Conservation (phyloP, 2,797 vertebrate genomes). For the Chrosomus eos region DNA sequence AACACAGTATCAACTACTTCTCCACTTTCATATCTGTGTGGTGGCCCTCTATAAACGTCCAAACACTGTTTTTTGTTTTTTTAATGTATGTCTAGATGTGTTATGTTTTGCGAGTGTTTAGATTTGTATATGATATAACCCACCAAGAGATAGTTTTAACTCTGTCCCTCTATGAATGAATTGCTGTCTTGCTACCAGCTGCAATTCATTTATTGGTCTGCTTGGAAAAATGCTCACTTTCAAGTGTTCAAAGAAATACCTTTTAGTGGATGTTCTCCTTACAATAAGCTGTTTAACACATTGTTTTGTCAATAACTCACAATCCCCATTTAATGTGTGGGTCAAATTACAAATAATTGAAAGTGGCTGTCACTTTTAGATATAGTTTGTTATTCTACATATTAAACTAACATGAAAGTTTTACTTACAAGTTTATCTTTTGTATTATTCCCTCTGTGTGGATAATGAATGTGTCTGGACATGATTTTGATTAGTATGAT, state of each 20-base stretch:
- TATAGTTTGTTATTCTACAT: slow-evolving; percentile 34
- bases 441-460: slow-evolving; percentile 15
- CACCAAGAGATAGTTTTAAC: background rate
- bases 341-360: background rate
- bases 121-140: slow-evolving; percentile 5
- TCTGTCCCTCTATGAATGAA: slow-evolving; percentile 11
- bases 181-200: slow-evolving; percentile 3
- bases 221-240: slow-evolving; percentile 22
- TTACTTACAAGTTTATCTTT: slow-evolving; percentile 12
- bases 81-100: background rate
- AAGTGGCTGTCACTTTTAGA: slow-evolving; percentile 38
- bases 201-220: slow-evolving; percentile 15
- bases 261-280: slow-evolving; percentile 26
- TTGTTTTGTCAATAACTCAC: slow-evolving; percentile 7
- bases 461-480: background rate
- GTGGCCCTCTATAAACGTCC: slow-evolving; percentile 21
- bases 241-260: background rate
- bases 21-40: slow-evolving; percentile 17
- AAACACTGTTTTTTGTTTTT: slow-evolving; percentile 1
- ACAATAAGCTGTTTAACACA: slow-evolving; percentile 14
- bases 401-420: slow-evolving; percentile 43
- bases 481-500: background rate
- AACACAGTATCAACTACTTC: slow-evolving; percentile 27
- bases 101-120: slow-evolving; percentile 14
- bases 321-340: background rate